These are phyloP conservation scores for Halcyon leucocephala DNA, from an alignment of 2,797 vertebrate species.

Conservation along the genomic window DNA sequence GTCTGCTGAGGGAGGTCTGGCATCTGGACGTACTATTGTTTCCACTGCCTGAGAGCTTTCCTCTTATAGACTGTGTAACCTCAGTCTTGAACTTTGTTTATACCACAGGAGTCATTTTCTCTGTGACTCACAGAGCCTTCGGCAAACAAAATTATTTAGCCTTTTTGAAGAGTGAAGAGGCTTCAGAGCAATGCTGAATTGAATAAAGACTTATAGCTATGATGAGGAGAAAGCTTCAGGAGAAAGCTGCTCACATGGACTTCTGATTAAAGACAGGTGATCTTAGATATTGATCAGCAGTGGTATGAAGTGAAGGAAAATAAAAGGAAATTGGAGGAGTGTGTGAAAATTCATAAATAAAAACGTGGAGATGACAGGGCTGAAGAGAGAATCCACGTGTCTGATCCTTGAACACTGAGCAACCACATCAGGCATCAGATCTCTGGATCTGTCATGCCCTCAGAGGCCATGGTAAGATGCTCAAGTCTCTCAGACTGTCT, in stretches of 20 bases:
- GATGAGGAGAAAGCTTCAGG: neutral
- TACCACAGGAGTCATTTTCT: conserved; percentile 47
- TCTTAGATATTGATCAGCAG: neutral
- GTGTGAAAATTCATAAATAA: neutral
- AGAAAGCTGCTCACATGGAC: neutral
- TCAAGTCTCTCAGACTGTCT: neutral
- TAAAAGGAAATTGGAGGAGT: neutral
- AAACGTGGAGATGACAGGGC: neutral
- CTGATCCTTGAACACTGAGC: neutral
- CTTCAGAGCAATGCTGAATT: neutral
- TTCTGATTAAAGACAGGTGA: neutral
- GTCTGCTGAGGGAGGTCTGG: conserved; percentile 35
- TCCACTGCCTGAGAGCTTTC: conserved; percentile 46
- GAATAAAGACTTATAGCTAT: neutral
- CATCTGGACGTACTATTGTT: conserved; percentile 39
- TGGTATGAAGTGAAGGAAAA: neutral
- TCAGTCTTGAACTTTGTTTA: conserved; percentile 52
- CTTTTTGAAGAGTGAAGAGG: neutral
- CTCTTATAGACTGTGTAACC: conserved; percentile 41
- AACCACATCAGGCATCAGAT: neutral
- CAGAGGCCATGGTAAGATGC: neutral
- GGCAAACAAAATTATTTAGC: conserved; percentile 27
- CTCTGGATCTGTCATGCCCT: neutral
- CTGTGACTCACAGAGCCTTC: conserved; percentile 33
- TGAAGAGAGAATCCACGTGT: neutral